Percentiles rank a stretch among this genome's conserved stretches.
Evolutionary conservation across 35 echinoderm and acorn worm genomes (phyloP).

Genomic region (Ophioderma brevispina): DNA sequence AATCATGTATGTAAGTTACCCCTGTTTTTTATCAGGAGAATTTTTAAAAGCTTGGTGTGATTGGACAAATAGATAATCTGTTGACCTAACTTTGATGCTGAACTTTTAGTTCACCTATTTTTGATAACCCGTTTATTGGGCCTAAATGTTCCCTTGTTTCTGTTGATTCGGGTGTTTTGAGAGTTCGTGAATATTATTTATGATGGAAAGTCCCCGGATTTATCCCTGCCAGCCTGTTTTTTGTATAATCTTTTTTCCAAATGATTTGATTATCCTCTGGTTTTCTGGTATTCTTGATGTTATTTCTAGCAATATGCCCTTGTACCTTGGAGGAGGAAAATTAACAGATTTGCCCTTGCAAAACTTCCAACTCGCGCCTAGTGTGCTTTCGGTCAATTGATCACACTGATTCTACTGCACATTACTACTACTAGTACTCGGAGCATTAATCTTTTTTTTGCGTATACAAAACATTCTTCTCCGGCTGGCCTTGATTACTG

Average conservation of each 20-base stretch:
- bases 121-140: not conserved
- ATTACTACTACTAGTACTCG: too few species aligned
- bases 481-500: too few species aligned
- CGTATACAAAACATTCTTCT: too few species aligned
- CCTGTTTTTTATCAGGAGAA: not conserved
- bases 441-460: too few species aligned
- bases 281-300: too few species aligned
- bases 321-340: too few species aligned
- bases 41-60: not conserved
- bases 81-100: not conserved
- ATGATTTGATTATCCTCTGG: too few species aligned
- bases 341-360: too few species aligned
- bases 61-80: not conserved
- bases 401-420: too few species aligned
- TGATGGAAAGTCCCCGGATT: not conserved
- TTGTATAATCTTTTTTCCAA: not conserved
- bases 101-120: not conserved
- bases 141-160: not conserved
- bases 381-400: too few species aligned
- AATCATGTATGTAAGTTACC: not conserved
- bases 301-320: too few species aligned
- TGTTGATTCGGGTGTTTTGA: not conserved
- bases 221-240: not conserved
- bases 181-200: not conserved
- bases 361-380: too few species aligned